A percentile compares a stretch with the other conserved stretches of the same genome.
Evolutionary conservation across 1,140 invertebrate genomes (phyloP).

Genomic region (Propsilocerus akamusi): DNA sequence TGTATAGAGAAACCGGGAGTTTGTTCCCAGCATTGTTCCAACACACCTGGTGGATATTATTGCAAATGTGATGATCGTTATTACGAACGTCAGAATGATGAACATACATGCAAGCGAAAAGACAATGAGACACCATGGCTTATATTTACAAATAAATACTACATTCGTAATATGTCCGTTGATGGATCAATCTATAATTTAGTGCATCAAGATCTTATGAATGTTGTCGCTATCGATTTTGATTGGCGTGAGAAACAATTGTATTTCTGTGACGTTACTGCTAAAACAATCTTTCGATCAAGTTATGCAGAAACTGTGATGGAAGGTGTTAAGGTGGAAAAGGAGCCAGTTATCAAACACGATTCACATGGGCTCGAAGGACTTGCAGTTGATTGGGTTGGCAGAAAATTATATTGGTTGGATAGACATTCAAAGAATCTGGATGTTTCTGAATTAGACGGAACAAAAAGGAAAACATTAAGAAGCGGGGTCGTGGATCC

Average conservation of each 20-base stretch:
- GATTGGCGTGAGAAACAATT: slow-evolving; percentile 67
- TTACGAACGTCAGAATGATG: slow-evolving; percentile 72
- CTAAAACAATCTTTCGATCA: slow-evolving; percentile 74
- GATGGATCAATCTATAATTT: slow-evolving; percentile 74
- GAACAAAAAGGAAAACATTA: slow-evolving; percentile 75
- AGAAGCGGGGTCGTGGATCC: slow-evolving; percentile 79
- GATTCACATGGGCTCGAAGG: slow-evolving; percentile 90
- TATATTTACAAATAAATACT: slow-evolving; percentile 96
- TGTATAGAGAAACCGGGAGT: slow-evolving; percentile 76
- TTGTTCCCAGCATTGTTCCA: slow-evolving; percentile 89
- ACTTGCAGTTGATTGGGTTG: slow-evolving; percentile 94
- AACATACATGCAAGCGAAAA: slow-evolving; percentile 75
- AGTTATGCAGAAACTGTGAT: slow-evolving; percentile 28
- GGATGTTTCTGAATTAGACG: slow-evolving; percentile 82
- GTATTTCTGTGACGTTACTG: slow-evolving; percentile 90
- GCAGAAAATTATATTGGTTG: slow-evolving; percentile 92
- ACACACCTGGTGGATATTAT: slow-evolving; percentile 86
- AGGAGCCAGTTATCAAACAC: slow-evolving; percentile 76
- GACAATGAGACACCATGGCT: slow-evolving; percentile 74
- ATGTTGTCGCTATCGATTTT: slow-evolving; percentile 91
- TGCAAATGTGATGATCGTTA: slow-evolving; percentile 92
- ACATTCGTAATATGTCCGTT: slow-evolving; percentile 84
- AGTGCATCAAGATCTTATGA: slow-evolving; percentile 87
- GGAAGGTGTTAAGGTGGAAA: slow-evolving; percentile 25
- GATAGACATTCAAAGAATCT: slow-evolving; percentile 88